phyloP scores from a whole-genome alignment of 2,113 vertebrate genomes.

The Channa maculata region DNA sequence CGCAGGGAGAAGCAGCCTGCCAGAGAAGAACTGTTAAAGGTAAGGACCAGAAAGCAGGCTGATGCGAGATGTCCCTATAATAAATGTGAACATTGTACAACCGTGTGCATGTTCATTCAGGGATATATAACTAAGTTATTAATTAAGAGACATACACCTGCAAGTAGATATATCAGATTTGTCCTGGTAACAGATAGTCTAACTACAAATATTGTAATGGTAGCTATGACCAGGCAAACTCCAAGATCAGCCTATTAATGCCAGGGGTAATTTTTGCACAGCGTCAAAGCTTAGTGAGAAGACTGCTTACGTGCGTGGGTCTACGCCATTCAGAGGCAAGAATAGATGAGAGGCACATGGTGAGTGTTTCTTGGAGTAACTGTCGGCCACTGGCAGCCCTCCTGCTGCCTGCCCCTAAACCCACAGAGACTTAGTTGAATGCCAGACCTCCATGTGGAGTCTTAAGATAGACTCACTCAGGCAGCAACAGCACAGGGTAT shows the following conservation, averaged over 20 bases:
- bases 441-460: slow-evolving; percentile 83
- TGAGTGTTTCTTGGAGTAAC: slow-evolving; percentile 70
- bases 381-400: slow-evolving; percentile 72
- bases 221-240: slow-evolving; percentile 9
- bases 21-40: slow-evolving; percentile 36
- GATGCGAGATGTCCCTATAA: background rate
- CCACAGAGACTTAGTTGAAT: slow-evolving; percentile 79
- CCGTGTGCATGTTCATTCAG: background rate
- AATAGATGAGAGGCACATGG: slow-evolving; percentile 69
- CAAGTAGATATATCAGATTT: background rate
- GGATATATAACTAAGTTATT: background rate
- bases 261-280: slow-evolving; percentile 37
- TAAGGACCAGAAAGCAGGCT: slow-evolving; percentile 24
- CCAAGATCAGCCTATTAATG: slow-evolving; percentile 14
- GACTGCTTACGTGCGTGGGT: slow-evolving; percentile 62
- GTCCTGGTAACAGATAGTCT: background rate
- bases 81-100: background rate
- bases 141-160: slow-evolving; percentile 9
- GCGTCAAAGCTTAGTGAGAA: slow-evolving; percentile 54
- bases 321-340: slow-evolving; percentile 67
- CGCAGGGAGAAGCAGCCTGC: slow-evolving; percentile 56
- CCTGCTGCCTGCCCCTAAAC: slow-evolving; percentile 71
- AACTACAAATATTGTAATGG: slow-evolving; percentile 17
- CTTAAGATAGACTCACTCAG: slow-evolving; percentile 82
- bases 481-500: slow-evolving; percentile 80